Evolutionary conservation across 1,140 invertebrate genomes (phyloP), one percentile per base, ranked within the genome.

Genomic region (Tenebrio molitor): DNA sequence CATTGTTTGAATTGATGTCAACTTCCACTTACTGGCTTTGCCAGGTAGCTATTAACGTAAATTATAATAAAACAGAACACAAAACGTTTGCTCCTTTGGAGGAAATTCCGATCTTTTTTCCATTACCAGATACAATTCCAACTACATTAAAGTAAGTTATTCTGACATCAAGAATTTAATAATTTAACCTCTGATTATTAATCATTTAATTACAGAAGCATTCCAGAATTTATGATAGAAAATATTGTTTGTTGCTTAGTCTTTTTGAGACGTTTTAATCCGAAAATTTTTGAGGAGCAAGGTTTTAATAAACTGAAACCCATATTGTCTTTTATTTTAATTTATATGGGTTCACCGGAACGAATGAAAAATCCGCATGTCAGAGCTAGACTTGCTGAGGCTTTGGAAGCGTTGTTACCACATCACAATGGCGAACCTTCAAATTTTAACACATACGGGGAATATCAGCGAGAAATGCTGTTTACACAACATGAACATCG

Each of bases 341-440:
- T 88, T 0, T 90, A 91, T 66, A 93, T 93, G 91, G 93, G 95
- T 7, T 93, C 92, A 73, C 88, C 92, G 0, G 83, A 89, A 3
- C 85, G 93, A 53, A 90, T 96, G 46, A 93, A 93, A 78, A 99
- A 98, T 87, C 97, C 97, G 14, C 97, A 99, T 88, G 84, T 97
- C 46, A 84, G 87, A 69, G 97, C 96, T 0, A 88, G 92, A 71
- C 83, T 99, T 41, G 96, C 97, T 0, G 95, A 97, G 83, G 93
- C 91, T 62, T 82, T 98, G 15, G 95, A 97, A 78, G 90, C 92
- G 23, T 87, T 97, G 75, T 83, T 96, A 75, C 93, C 93, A 1
- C 88, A 85, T 64, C 86, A 89, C 34, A 87, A 89, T 3, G 86
- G 88, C 58, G 84, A 87, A 69, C 87, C 85, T 39, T 81, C 87